Conservation (phyloP, 2,797 vertebrate species). For the Pseudocheirus occidentalis region DNA sequence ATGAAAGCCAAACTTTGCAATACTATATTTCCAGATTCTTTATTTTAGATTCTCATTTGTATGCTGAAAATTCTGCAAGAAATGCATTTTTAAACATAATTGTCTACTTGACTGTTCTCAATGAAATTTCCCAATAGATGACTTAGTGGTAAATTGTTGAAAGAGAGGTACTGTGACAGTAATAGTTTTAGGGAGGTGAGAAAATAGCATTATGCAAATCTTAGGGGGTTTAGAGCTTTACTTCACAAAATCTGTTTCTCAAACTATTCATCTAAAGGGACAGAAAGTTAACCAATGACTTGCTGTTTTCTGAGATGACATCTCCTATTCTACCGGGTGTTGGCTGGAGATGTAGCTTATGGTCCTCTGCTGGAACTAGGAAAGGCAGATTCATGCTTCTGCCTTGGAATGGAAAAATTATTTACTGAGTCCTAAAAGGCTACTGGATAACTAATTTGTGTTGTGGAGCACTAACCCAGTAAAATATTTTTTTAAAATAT, state of each 20-base stretch:
- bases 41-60: slow-evolving; percentile 1
- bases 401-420: neutral
- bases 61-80: neutral
- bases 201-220: slow-evolving; percentile 6
- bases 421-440: neutral
- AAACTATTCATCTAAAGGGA: slow-evolving; percentile 2
- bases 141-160: neutral
- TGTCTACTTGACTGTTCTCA: neutral
- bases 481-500: neutral
- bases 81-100: slow-evolving; percentile 3
- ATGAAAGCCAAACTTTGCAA: no score
- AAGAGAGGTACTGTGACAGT: neutral
- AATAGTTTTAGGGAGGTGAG: slow-evolving; percentile 15
- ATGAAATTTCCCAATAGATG: slow-evolving; percentile 4
- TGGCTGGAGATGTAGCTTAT: neutral
- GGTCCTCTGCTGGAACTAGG: neutral
- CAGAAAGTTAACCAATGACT: slow-evolving; percentile 2
- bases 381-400: slow-evolving; percentile 15
- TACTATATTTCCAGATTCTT: no score
- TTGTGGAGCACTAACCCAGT: neutral
- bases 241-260: neutral
- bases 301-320: neutral
- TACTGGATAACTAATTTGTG: neutral
- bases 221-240: neutral
- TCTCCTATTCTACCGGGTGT: slow-evolving; percentile 1